Evolutionary conservation across 2,797 vertebrate species (phyloP).

Genomic region (Eurystomus glaucurus): DNA sequence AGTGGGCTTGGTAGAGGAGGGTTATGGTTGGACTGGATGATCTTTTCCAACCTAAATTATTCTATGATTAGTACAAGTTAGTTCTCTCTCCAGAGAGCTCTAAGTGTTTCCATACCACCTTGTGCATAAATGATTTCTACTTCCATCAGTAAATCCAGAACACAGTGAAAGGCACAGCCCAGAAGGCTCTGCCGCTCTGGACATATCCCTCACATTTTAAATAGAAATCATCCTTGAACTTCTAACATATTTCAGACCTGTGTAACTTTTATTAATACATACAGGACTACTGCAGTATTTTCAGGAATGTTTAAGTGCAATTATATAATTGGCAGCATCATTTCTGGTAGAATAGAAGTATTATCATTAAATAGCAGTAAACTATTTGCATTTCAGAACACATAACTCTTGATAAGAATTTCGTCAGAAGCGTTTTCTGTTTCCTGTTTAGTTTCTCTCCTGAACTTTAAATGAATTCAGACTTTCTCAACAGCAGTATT

Average conservation of each 20-base stretch:
- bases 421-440: background rate
- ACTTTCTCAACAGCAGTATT: background rate
- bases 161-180: background rate
- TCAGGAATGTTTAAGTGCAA: background rate
- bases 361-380: background rate
- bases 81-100: background rate
- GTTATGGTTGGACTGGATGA: no score
- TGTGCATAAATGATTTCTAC: background rate
- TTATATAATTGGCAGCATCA: background rate
- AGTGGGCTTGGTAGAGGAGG: no score
- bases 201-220: background rate
- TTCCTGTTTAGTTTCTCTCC: background rate
- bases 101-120: background rate
- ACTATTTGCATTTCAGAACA: background rate
- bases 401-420: background rate
- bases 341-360: background rate
- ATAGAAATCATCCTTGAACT: background rate
- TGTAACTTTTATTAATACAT: background rate
- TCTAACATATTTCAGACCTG: background rate
- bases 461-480: background rate
- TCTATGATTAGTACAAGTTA: background rate
- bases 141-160: background rate
- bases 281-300: background rate
- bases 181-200: background rate
- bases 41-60: no score